Evolutionary conservation across 2,888 invertebrate species (phyloP).

Genomic region (Phymatocera aterrima): DNA sequence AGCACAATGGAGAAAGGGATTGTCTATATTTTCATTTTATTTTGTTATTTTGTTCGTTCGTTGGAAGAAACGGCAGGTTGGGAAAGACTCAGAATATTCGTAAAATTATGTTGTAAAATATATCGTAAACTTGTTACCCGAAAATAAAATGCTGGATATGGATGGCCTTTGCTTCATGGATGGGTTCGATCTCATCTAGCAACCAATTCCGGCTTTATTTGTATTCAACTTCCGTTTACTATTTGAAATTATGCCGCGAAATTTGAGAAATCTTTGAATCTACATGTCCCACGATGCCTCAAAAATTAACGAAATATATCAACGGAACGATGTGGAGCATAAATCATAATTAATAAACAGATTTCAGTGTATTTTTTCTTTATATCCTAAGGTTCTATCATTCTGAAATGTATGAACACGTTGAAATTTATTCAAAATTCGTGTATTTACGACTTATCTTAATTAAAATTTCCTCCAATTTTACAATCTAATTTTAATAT

Average conservation of each 20-base stretch:
- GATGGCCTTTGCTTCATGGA: conserved; percentile 48
- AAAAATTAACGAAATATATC: no score
- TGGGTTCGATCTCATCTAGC: not conserved
- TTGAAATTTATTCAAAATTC: not conserved
- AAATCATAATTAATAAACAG: no score
- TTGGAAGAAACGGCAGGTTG: not conserved
- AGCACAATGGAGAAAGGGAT: not conserved
- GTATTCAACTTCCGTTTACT: not conserved
- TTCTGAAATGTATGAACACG: not conserved
- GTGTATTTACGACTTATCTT: not conserved
- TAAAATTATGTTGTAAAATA: conserved; percentile 36
- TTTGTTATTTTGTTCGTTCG: not conserved
- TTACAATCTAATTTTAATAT: not conserved
- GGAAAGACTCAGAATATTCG: not conserved
- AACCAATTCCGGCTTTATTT: not conserved
- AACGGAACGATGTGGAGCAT: no score
- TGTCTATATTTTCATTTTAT: no score
- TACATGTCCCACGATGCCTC: no score
- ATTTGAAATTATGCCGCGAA: not conserved
- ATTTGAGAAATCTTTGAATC: not conserved
- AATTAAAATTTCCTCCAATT: not conserved
- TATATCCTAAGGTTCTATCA: no score
- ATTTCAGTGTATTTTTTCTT: no score
- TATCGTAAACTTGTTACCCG: conserved; percentile 38
- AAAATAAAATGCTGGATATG: conserved; percentile 44